These are phyloP conservation scores for Podargus strigoides DNA, from an alignment of 2,797 vertebrate species.

Conservation along the genomic window DNA sequence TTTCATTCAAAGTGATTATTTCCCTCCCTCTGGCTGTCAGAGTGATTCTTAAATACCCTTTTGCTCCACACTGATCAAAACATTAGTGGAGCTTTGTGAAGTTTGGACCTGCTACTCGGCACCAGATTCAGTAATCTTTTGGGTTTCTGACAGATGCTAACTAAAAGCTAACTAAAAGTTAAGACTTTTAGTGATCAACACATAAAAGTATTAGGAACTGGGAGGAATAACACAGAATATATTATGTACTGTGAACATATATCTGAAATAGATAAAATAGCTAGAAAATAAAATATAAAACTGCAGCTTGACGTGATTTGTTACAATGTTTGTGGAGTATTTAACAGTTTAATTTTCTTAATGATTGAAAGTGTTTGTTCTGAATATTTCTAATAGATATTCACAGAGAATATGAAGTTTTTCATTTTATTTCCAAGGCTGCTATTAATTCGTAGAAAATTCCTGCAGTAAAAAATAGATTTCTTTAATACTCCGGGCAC, in stretches of 20 bases:
- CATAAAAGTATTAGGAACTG: not conserved
- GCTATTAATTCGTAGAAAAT: constrained; percentile 51
- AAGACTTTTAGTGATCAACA: constrained; percentile 37
- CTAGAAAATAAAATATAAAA: constrained; percentile 34
- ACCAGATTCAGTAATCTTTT: constrained; percentile 54
- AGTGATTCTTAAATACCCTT: constrained; percentile 59
- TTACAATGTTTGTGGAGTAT: constrained; percentile 31
- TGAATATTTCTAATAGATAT: constrained; percentile 10
- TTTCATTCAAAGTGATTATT: constrained; percentile 72
- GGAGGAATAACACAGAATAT: not conserved
- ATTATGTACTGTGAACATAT: not conserved
- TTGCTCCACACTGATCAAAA: constrained; percentile 68
- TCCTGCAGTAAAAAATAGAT: constrained; percentile 13
- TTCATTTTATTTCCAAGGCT: constrained; percentile 12
- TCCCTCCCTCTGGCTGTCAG: constrained; percentile 66
- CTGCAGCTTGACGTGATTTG: not conserved
- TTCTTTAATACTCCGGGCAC: constrained; percentile 38
- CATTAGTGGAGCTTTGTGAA: constrained; percentile 59
- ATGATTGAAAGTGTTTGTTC: not conserved
- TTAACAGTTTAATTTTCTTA: constrained; percentile 50
- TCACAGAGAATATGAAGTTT: constrained; percentile 8
- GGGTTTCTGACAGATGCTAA: constrained; percentile 57
- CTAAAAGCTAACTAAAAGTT: constrained; percentile 39
- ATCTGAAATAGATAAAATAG: constrained; percentile 38
- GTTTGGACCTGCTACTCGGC: constrained; percentile 59